Percentiles rank a stretch among this genome's conserved stretches.
Evolutionary conservation across 2,797 vertebrate species (phyloP).

Genomic region (Fringilla coelebs): DNA sequence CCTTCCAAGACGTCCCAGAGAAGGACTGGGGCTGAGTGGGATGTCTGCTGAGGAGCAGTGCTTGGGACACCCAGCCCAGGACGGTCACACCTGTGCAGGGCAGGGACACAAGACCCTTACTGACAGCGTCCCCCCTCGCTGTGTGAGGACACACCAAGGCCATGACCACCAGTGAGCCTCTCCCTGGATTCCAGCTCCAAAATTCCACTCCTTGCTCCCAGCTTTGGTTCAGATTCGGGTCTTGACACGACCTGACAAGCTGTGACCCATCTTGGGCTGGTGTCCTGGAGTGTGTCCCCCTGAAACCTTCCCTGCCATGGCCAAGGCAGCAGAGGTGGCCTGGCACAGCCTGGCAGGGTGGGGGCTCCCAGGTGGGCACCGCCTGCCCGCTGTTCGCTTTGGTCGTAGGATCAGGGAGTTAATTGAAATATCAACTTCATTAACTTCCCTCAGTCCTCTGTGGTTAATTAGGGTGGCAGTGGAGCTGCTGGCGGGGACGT

Average conservation of each 20-base stretch:
- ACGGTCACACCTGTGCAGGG: background rate
- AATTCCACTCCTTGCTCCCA: background rate
- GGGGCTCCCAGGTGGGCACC: background rate
- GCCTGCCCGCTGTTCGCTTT: background rate
- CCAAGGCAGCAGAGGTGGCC: background rate
- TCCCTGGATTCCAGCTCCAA: background rate
- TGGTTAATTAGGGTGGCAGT: background rate
- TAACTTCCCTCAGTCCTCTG: background rate
- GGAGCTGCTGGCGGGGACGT: background rate
- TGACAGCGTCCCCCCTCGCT: rapidly evolving
- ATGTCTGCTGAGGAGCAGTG: background rate
- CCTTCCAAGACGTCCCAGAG: background rate
- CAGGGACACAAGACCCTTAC: background rate
- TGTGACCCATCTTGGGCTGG: background rate
- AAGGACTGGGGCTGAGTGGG: background rate
- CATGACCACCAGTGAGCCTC: background rate
- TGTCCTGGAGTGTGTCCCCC: background rate
- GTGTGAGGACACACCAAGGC: background rate
- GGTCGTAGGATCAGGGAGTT: background rate
- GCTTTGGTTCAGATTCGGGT: background rate
- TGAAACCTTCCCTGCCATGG: rapidly evolving
- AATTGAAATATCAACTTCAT: background rate
- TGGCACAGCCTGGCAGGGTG: background rate
- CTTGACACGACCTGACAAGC: background rate
- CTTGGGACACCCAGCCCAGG: background rate